Evolutionary conservation across 2,113 vertebrate species (phyloP).

Genomic region (Sinocyclocheilus rhinocerous): DNA sequence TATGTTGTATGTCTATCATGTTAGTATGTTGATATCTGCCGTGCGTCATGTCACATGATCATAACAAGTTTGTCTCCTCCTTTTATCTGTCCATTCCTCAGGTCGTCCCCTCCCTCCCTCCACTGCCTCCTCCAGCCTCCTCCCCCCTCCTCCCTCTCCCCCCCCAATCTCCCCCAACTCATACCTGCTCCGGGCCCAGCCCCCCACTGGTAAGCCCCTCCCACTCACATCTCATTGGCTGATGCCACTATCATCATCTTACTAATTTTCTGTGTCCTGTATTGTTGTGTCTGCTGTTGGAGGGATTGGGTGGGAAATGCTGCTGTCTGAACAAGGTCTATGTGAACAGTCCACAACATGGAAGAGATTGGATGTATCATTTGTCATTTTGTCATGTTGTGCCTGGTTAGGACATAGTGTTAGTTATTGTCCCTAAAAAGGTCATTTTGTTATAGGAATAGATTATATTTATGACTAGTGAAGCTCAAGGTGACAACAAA

Average conservation of each 20-base stretch:
- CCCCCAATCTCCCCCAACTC: slow-evolving; percentile 89
- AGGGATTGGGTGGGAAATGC: neutral
- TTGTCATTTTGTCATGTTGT: slow-evolving; percentile 26
- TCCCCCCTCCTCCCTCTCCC: slow-evolving; percentile 92
- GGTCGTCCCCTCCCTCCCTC: slow-evolving; percentile 98
- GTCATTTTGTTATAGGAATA: slow-evolving; percentile 11
- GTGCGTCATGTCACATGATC: slow-evolving; percentile 62
- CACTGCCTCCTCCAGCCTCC: slow-evolving; percentile 95
- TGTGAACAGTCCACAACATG: neutral
- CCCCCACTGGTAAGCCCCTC: slow-evolving; percentile 88
- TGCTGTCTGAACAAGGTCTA: neutral
- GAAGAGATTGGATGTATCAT: neutral
- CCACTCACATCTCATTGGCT: slow-evolving; percentile 39
- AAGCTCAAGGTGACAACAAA: slow-evolving; percentile 24
- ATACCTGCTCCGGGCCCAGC: slow-evolving; percentile 92
- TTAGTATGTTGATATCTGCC: neutral
- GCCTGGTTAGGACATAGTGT: neutral
- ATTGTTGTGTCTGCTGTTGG: neutral
- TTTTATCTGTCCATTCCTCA: slow-evolving; percentile 80
- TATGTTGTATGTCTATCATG: neutral
- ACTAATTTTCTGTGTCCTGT: neutral
- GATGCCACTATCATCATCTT: neutral
- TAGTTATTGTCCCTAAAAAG: slow-evolving; percentile 2
- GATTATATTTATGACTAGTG: slow-evolving; percentile 1
- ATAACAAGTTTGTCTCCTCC: slow-evolving; percentile 55